These are phyloP conservation scores for Drosophila triauraria DNA, from an alignment of 1,140 invertebrate genomes.

Conservation along the genomic window DNA sequence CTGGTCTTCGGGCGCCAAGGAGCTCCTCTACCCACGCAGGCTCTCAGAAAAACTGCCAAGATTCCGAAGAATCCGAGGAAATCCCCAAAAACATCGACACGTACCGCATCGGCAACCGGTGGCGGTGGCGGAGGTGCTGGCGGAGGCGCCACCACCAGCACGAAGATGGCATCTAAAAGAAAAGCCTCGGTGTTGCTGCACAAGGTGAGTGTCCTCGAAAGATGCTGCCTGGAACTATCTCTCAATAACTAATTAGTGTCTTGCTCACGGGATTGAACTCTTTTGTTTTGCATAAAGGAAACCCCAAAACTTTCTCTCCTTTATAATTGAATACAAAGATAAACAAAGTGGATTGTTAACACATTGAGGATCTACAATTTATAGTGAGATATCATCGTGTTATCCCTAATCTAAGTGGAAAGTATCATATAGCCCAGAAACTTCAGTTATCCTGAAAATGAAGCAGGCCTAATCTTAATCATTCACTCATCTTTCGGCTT, in stretches of 20 bases:
- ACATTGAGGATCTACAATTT: background rate
- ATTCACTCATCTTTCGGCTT: background rate
- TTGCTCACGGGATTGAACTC: conserved; percentile 23
- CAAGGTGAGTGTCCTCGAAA: conserved; percentile 73
- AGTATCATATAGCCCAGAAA: background rate
- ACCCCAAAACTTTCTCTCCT: accelerated
- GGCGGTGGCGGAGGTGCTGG: conserved; percentile 83
- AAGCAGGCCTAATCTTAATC: background rate
- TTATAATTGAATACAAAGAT: background rate
- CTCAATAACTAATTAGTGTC: background rate
- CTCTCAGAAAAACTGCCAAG: conserved; percentile 80
- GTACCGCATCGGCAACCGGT: conserved; percentile 85
- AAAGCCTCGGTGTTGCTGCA: conserved; percentile 85
- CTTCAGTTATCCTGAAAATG: no score
- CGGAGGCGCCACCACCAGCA: conserved; percentile 82
- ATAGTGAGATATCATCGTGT: background rate
- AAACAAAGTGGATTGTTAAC: no score
- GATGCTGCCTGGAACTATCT: background rate
- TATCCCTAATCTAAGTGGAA: background rate
- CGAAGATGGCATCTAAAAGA: conserved; percentile 85
- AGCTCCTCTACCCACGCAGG: conserved; percentile 58
- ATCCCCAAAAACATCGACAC: conserved; percentile 85
- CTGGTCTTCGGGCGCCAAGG: conserved; percentile 66
- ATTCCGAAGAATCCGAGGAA: conserved; percentile 85
- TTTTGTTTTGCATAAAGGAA: conserved; percentile 23